Base-by-base conservation (phyloP, 1,140 invertebrate genomes). In the Pectinophora gossypiella region DNA sequence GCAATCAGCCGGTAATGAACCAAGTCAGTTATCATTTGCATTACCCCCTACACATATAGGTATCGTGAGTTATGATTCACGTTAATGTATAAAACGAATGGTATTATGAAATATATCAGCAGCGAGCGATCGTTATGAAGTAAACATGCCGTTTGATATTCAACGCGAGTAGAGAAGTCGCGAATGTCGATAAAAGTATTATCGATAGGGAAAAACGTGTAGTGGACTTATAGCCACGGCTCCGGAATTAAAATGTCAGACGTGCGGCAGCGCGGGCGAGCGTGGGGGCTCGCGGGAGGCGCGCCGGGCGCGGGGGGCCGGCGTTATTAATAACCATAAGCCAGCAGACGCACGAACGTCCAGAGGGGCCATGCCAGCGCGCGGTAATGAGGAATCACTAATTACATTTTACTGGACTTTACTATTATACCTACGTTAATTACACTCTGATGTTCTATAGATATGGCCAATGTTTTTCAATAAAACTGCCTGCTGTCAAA, bases 271-370 rank as follows among this genome's bases (percentile, higher is more conserved):
- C 66, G 77, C 70, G 69, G 65, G 64, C 71, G 64, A 73, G 64
- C 64, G 64, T 62, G 69, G 72, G 61, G 65, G 63, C 58, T 43
- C 45, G 59, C 50, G 51, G 64, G 45, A 54, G 51, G 47, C 44
- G 45, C 36, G 42, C 32, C 57, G 56, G 63, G 68, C 57, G 60
- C 48, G 64, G 68, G 60, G 65, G 70, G 66, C 56, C 63, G 60
- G 68, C 72, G 83, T 85, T 86, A 86, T 86, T 86, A 86, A 86
- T 86, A 85, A 85, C 80, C 83, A 86, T 86, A 86, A 86, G 83
- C 80, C 76, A 60, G 75, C 80, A 83, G 83, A 86, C 79, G 78
- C 79, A 86, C 78, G 79, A 83, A 81, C 79, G 79, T 81, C 78
- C 80, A 86, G 80, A 86, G 82, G 76, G 80, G 78, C 75, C 79